Conservation (phyloP, 2,113 vertebrate species). For the Platichthys flesus region DNA sequence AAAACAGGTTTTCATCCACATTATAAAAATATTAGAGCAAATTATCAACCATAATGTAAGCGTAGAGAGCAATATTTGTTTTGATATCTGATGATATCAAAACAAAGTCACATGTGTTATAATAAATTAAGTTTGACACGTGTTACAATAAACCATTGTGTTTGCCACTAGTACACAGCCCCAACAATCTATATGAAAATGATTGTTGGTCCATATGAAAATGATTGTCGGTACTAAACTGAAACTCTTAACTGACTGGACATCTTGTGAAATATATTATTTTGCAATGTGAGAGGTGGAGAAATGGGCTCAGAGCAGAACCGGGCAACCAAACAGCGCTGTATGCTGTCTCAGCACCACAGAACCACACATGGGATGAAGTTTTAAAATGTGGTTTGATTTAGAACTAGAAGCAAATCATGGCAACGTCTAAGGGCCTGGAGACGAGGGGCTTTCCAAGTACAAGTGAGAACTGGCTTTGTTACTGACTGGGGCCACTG, state of each 20-base stretch:
- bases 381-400: not conserved
- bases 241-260: not conserved
- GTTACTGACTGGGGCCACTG: not conserved
- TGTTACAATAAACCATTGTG: no score
- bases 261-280: conserved; percentile 4
- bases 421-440: not conserved
- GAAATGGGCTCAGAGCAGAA: not conserved
- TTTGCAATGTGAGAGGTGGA: conserved; percentile 1
- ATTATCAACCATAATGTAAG: conserved; percentile 3
- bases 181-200: not conserved
- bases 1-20: conserved; percentile 7
- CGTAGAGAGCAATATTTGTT: conserved; percentile 37
- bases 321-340: not conserved
- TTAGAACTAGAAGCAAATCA: not conserved
- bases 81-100: conserved; percentile 23
- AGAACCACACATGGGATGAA: not conserved
- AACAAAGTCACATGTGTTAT: no score
- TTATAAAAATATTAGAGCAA: conserved; percentile 35
- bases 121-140: no score
- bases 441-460: not conserved
- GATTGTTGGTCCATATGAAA: not conserved
- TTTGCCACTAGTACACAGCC: no score
- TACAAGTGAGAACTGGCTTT: not conserved
- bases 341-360: not conserved
- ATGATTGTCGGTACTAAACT: not conserved